Evolutionary conservation across 2,113 vertebrate species (phyloP).

Genomic region (Cinclus cinclus): DNA sequence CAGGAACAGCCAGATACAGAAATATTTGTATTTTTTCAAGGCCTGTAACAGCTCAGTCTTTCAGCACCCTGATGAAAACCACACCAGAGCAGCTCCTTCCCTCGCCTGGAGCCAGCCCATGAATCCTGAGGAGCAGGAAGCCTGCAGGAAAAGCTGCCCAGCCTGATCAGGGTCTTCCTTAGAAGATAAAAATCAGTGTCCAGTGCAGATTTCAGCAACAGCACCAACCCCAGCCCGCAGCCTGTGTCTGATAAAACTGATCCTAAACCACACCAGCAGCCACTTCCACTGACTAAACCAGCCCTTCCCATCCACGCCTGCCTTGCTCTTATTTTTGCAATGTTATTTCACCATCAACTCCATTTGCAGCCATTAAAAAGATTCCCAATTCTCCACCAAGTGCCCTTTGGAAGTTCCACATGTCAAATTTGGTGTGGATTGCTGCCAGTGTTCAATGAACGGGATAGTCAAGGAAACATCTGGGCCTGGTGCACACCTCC

Average conservation of each 20-base stretch:
- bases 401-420: not conserved
- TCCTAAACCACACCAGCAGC: not conserved
- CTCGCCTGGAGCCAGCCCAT: fast-evolving
- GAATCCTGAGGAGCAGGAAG: too few relatives aligned
- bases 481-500: fast-evolving
- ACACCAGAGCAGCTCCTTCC: not conserved
- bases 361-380: not conserved
- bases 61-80: not conserved
- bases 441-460: not conserved
- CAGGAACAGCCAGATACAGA: slow-evolving; percentile 11
- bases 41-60: not conserved
- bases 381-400: not conserved
- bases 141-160: too few relatives aligned
- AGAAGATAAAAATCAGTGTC: not conserved
- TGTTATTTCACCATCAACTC: not conserved
- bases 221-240: not conserved
- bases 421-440: not conserved
- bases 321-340: not conserved
- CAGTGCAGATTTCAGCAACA: not conserved
- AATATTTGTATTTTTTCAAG: not conserved
- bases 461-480: fast-evolving
- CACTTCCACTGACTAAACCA: not conserved
- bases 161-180: fast-evolving
- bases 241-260: not conserved
- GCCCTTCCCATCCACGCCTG: not conserved